These are phyloP conservation scores for Brachycybe producta DNA, from an alignment of 2,888 invertebrate genomes.

Conservation along the genomic window DNA sequence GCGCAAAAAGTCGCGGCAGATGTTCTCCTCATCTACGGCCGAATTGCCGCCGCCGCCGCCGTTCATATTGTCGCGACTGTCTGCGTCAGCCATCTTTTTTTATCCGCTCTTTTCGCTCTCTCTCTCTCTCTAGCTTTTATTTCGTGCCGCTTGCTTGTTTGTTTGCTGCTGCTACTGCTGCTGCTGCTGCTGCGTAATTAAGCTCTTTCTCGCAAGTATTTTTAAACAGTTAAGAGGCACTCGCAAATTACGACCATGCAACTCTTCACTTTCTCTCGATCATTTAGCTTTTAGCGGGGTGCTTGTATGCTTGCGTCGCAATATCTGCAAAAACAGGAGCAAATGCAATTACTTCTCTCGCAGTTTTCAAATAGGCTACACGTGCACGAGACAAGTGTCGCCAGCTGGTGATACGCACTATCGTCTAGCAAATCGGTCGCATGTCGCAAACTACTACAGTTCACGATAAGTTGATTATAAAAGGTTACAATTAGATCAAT, in stretches of 20 bases:
- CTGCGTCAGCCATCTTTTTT: constrained; percentile 4
- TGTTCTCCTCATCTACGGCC: constrained; percentile 35
- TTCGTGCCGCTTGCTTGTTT: background rate
- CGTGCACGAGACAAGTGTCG: too few species aligned
- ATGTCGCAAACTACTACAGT: too few species aligned
- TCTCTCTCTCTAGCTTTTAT: background rate
- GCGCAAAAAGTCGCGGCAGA: constrained; percentile 45
- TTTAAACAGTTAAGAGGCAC: too few species aligned
- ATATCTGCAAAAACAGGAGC: background rate
- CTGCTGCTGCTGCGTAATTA: background rate
- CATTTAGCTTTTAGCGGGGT: too few species aligned
- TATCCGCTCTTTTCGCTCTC: background rate
- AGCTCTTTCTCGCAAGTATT: too few species aligned
- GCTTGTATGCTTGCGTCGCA: background rate
- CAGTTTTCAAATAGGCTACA: too few species aligned
- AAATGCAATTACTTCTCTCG: background rate
- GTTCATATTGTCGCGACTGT: constrained; percentile 9
- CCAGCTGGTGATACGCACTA: too few species aligned
- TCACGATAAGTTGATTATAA: too few species aligned
- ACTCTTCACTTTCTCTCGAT: too few species aligned
- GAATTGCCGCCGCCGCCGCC: background rate
- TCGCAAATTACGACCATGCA: too few species aligned
- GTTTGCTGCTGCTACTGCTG: background rate
- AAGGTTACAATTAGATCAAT: too few species aligned
- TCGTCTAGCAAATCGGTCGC: too few species aligned